A percentile compares a stretch with the other conserved stretches of the same genome.
These are phyloP conservation scores for Steinernema hermaphroditum DNA, from an alignment of 2,888 invertebrate genomes.

Conservation along the genomic window DNA sequence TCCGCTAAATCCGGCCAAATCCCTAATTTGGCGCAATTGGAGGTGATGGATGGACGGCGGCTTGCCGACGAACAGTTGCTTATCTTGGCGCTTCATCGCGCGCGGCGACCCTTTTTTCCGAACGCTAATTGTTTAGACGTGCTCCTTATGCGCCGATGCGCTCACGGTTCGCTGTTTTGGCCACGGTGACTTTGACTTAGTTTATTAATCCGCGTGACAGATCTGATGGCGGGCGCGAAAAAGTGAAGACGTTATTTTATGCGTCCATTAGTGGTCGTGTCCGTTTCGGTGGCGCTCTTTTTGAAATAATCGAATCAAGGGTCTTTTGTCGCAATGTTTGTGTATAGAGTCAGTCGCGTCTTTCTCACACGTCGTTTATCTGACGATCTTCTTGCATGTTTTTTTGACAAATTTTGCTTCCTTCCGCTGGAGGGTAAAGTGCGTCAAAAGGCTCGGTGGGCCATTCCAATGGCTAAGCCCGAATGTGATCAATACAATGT, in stretches of 20 bases:
- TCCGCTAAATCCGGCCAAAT: slow-evolving; percentile 2
- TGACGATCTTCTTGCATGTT: too few relatives aligned
- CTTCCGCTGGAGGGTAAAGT: too few relatives aligned
- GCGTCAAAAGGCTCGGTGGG: too few relatives aligned
- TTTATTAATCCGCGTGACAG: not conserved
- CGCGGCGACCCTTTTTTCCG: slow-evolving; percentile 28
- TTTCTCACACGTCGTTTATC: too few relatives aligned
- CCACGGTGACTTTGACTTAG: slow-evolving; percentile 17
- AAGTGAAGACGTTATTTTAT: slow-evolving; percentile 9
- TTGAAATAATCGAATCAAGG: too few relatives aligned
- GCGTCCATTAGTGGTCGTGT: too few relatives aligned
- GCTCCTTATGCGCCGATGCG: not conserved
- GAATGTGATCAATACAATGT: too few relatives aligned
- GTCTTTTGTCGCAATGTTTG: too few relatives aligned
- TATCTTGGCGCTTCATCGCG: slow-evolving; percentile 24
- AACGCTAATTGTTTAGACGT: slow-evolving; percentile 3
- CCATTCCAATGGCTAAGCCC: too few relatives aligned
- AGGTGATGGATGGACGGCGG: slow-evolving; percentile 23
- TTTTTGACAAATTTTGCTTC: too few relatives aligned
- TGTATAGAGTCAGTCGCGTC: too few relatives aligned
- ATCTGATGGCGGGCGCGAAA: not conserved
- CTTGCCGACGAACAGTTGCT: slow-evolving; percentile 12
- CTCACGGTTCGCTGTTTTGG: slow-evolving; percentile 19
- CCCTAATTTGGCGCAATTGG: slow-evolving; percentile 15
- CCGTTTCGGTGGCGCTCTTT: too few relatives aligned